Conservation (phyloP, 2,113 vertebrate species). For the Vulpes vulpes region DNA sequence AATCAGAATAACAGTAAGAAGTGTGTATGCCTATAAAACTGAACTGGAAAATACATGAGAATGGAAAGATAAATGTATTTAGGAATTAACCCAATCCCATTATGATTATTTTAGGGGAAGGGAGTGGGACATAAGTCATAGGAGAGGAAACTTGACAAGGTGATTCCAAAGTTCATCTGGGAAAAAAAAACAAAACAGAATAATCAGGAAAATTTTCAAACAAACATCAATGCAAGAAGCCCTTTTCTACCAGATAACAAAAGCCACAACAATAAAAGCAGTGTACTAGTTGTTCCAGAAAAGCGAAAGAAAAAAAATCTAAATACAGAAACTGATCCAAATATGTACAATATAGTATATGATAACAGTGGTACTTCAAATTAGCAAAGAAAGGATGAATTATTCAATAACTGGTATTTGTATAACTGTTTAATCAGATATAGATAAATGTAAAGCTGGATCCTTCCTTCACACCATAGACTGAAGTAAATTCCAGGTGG, state of each 20-base stretch:
- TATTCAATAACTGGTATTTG: neutral
- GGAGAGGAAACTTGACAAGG: neutral
- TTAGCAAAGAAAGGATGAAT: neutral
- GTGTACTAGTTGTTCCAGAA: neutral
- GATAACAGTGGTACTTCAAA: neutral
- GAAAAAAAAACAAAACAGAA: slow-evolving; percentile 16
- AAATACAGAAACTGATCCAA: neutral
- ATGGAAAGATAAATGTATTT: neutral
- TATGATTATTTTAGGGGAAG: neutral
- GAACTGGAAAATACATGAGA: neutral
- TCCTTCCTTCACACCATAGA: neutral
- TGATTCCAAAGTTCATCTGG: slow-evolving; percentile 28
- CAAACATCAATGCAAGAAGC: neutral
- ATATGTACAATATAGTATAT: neutral
- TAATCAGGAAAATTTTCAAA: neutral
- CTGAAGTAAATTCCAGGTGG: slow-evolving; percentile 32
- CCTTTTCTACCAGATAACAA: neutral
- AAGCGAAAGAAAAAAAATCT: neutral
- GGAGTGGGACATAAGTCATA: neutral
- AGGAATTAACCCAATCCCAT: neutral
- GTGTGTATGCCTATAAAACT: neutral
- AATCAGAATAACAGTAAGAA: slow-evolving; percentile 12
- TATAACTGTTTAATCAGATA: neutral
- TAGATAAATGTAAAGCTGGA: neutral
- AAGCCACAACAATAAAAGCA: neutral